phyloP scores from a whole-genome alignment of 1,140 invertebrate genomes.

The Maniola jurtina region DNA sequence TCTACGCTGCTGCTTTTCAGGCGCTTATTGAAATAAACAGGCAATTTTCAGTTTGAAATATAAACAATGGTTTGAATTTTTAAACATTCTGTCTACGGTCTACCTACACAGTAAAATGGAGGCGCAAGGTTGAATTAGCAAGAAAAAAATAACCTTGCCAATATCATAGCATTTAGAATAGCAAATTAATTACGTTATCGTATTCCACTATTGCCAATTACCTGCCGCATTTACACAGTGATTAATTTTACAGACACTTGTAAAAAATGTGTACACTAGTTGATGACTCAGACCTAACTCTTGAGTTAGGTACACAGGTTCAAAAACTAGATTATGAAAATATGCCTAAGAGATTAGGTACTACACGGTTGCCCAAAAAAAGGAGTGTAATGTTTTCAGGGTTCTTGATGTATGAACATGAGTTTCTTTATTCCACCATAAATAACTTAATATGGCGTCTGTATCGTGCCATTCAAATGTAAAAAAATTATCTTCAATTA shows the following conservation, averaged over 20 bases:
- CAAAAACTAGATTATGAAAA: background rate
- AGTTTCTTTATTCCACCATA: too few relatives aligned
- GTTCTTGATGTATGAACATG: too few relatives aligned
- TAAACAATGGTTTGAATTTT: background rate
- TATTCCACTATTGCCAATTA: conserved; percentile 19
- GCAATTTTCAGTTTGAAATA: background rate
- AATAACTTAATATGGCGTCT: too few relatives aligned
- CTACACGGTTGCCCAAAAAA: too few relatives aligned
- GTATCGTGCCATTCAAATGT: too few relatives aligned
- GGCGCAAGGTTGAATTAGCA: conserved; percentile 15
- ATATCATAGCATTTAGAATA: conserved; percentile 27
- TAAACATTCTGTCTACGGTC: background rate
- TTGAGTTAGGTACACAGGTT: background rate
- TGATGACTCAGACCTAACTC: background rate
- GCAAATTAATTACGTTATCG: conserved; percentile 24
- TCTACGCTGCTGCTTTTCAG: too few relatives aligned
- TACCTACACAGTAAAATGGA: conserved; percentile 14
- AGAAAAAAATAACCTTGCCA: conserved; percentile 29
- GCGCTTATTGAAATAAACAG: background rate
- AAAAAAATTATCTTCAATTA: too few relatives aligned
- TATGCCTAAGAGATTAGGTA: too few relatives aligned
- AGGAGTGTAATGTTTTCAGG: too few relatives aligned
- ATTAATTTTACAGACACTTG: conserved; percentile 5
- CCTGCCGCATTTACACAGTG: conserved; percentile 7
- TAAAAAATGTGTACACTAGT: background rate